Base-by-base conservation (phyloP, 2,888 invertebrate genomes). In the Chloroclystis v-ata region DNA sequence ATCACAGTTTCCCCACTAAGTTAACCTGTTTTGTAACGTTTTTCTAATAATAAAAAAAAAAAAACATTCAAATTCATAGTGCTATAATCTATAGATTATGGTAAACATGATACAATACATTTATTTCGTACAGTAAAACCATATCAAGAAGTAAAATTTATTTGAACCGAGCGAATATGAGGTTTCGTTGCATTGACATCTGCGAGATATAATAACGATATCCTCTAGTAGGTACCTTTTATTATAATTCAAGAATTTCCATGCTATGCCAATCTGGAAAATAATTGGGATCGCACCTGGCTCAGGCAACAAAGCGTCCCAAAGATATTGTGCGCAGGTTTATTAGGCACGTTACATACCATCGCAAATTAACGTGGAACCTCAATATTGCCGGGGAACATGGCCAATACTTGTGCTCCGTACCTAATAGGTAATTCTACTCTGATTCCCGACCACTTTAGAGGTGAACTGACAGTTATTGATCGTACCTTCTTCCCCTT, bases 291-390 rank as follows among this genome's bases (percentile, higher is more conserved):
- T 62, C 61, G 64, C 67, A 74, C 75, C 75, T 78, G 71, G 48
- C 54, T 57, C 58, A 44, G 63, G 58, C 65, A 70, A 77, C 76
- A 76, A 78, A 73, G 71, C 70, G 63, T 49, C 63, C 59, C 57
- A 52, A 63, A 61, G 63, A 69, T 72, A 73, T 74, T 75, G 78
- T 76, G 70, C 69, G 55, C 61, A 61, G 69, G 67, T 75, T 77
- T 77, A 78, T 78, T 76, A 78, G 71, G 63, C 63, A 65, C 67
- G 46, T 43, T 51, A 49, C 71, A 70, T 72, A 70, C 66, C 69
- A 69, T 72, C 62, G 67, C 72, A 74, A 76, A 75, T 78, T 79
- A 78, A 74, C 78, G 73, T 69, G 60, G 63, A 68, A 68, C 70
- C 65, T 50, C 74, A 70, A 69, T 72, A 72, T 70, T 67, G 73